Evolutionary conservation across 23 tunicate species (phyloP), one percentile per base, ranked within the genome.

Genomic region (Aplidium turbinatum): DNA sequence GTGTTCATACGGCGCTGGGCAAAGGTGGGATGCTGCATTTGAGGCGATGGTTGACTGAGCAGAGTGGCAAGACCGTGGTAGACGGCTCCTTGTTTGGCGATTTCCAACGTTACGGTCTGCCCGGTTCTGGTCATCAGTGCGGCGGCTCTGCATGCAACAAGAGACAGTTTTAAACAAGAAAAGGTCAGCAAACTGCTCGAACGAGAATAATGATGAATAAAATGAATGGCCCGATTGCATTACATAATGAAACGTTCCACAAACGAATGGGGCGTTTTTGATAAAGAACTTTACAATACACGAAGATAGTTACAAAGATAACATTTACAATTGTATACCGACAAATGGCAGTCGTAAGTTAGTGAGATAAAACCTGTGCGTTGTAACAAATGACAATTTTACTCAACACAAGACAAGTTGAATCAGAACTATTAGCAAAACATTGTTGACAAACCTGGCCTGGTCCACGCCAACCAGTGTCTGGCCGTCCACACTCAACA

Each of bases 1-100:
- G 64, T 77, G 35, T 57, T 46, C 19, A 32, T 40, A 2, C 79
- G 89, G 3, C 76, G 67, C 38, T 75, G 89, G 1, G 87, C 51
- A 21, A 48, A 47, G 6, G 21, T 38, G 0, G 47, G 11, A 3
- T 72, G 85, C 32, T 82, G 85, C 22, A 21, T 68, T 30, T 57
- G 47, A 11, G 80, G 85, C 4, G 86, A 75, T 39, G 96, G 88
- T 31, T 85, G 81, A 23, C 70, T 61, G 16, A 92, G 76, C 20
- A 92, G 70, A 0, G 72, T 84, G 29, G 81, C 82, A 22, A 92
- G 75, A 9, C 98, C 98, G 42, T 92, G 85, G 69, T 77, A 75
- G 40, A 75, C 33, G 47, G 92, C 98, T 5, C 87, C 98, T 64
- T 92, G 81, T 81, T 84, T 84, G 31, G 90, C 91, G 35, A 92